Conservation (phyloP, 2,113 vertebrate species). For the Amphiprion percula region DNA sequence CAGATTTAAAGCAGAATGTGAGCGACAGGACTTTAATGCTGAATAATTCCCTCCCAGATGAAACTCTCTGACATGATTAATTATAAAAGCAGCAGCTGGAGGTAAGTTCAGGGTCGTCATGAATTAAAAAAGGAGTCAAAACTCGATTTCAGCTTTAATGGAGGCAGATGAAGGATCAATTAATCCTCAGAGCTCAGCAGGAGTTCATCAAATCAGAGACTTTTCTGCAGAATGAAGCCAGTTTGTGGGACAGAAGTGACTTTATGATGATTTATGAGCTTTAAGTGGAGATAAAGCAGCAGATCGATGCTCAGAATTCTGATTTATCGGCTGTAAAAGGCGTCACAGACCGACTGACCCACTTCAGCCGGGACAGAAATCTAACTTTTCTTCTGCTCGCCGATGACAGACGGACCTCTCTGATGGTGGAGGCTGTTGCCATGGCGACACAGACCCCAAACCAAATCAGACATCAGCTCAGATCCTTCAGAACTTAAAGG, state of each 20-base stretch:
- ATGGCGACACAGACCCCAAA: constrained; percentile 15
- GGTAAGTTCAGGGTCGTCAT: constrained; percentile 51
- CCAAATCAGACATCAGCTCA: not conserved
- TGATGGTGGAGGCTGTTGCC: constrained; percentile 28
- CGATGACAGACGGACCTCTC: constrained; percentile 24
- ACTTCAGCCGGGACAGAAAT: not conserved
- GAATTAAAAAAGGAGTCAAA: constrained; percentile 70
- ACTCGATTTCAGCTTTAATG: constrained; percentile 19
- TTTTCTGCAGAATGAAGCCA: not conserved
- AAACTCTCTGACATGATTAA: constrained; percentile 60
- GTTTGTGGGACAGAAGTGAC: constrained; percentile 10
- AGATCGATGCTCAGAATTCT: too few species aligned
- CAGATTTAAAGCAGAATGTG: too few species aligned
- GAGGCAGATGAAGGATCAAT: constrained; percentile 12
- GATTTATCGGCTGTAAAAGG: too few species aligned
- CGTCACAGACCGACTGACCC: not conserved
- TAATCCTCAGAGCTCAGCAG: constrained; percentile 14
- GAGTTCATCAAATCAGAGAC: constrained; percentile 8
- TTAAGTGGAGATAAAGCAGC: not conserved
- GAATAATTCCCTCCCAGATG: constrained; percentile 23
- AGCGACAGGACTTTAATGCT: too few species aligned
- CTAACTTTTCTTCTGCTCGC: not conserved
- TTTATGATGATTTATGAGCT: constrained; percentile 2
- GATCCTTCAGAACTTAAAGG: too few species aligned
- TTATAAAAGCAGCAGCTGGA: constrained; percentile 65